phyloP scores from a whole-genome alignment of 2,888 invertebrate genomes.

The Pteria penguin region DNA sequence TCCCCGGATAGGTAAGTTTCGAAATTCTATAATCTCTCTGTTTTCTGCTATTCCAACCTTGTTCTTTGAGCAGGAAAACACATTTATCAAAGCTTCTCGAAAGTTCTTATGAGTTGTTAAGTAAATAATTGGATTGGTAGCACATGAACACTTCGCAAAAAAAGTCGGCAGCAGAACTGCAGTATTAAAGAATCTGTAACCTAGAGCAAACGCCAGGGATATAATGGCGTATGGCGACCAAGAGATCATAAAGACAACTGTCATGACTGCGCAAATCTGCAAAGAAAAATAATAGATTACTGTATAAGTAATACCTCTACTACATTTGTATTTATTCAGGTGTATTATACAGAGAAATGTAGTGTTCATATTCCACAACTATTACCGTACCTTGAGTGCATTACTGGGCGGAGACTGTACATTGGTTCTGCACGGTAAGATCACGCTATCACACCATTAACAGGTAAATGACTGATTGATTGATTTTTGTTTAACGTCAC shows the following conservation, averaged over 20 bases:
- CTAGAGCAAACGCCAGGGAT: neutral
- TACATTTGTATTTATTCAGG: no score
- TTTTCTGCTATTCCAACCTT: neutral
- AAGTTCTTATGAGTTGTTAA: neutral
- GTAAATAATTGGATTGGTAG: slow-evolving; percentile 14
- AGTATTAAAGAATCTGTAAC: neutral
- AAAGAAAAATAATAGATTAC: neutral
- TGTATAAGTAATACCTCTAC: no score
- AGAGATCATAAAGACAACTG: neutral
- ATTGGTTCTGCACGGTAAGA: no score
- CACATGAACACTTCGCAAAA: slow-evolving; percentile 13
- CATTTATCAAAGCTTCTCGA: neutral
- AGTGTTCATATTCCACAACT: no score
- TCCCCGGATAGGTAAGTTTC: no score
- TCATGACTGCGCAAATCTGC: slow-evolving; percentile 8
- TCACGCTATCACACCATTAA: no score
- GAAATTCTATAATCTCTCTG: no score
- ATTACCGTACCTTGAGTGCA: no score
- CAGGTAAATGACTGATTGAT: no score
- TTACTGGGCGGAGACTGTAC: no score
- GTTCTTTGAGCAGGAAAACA: neutral
- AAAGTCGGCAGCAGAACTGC: neutral
- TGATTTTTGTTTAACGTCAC: no score
- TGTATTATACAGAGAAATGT: no score
- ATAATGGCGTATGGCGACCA: slow-evolving; percentile 14